Base-by-base conservation (phyloP, 2,888 invertebrate genomes). In the Amiota mariae region DNA sequence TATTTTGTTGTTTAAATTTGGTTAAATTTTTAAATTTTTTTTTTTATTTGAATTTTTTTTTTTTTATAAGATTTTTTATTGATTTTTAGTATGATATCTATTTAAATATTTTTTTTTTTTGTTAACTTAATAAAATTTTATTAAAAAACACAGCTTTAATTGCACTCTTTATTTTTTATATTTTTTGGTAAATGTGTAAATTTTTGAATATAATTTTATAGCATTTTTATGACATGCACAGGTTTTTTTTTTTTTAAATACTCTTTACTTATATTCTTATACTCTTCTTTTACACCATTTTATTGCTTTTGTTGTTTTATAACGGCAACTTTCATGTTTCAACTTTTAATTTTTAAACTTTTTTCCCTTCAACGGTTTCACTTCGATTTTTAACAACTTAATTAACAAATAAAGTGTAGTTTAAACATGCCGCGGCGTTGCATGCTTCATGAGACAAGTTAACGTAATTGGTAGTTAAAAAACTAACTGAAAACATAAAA, bases 401-500 rank as follows among this genome's bases (percentile, higher is more conserved):
- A n/a, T 54, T 54, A 54, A 54, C 12, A 54, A n/a, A 8, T 63
- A n/a, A 8, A 36, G n/a, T 36, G 11, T 36, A 18, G 8, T 18
- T 11, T 59, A 20, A 63, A 24, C 24, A 36, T 18, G 2, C 54
- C 20, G 12, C 61, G 36, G 13, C 1, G 4, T 54, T 54, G 54
- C 54, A 54, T n/a, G 54, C 0, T 36, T 36, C 0, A 36, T 36
- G 36, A 36, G n/a, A 8, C 54, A 54, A 54, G 54, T 54, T 54
- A n/a, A n/a, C 54, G 12, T n/a, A n/a, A n/a, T 54, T 12, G n/a
- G 36, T 36, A 36, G 36, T 36, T 11, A 11, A 59, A 59, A 59
- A 57, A 59, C n/a, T n/a, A 20, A 59, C 59, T 57, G 57, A 57
- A 57, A 66, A n/a, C 66, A 13, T 20, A 24, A 59, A 11, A 66